Base-by-base conservation (phyloP, 2,888 invertebrate species). In the Pseudanteris insignis region DNA sequence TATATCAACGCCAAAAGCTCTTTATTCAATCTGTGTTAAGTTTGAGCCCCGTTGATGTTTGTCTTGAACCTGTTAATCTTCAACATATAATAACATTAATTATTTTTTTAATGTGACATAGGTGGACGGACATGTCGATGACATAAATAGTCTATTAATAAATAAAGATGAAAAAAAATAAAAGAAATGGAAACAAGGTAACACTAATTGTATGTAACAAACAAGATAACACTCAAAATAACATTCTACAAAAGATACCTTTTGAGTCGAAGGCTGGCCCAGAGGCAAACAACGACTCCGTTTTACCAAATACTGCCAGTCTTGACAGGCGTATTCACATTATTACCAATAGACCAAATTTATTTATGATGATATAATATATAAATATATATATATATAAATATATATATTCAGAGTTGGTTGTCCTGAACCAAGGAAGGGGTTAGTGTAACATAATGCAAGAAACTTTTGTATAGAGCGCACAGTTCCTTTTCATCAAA, bases 341-440 rank as follows among this genome's bases (percentile, higher is more conserved):
- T 77, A 78, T 77, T 79, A 79, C 75, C 78, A 74, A 79, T 79
- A 79, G 77, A 79, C 78, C 79, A 79, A 78, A 79, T 78, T 78
- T 79, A 79, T 79, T 79, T 78, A 79, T 79, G 77, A 78, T 78
- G 77, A 78, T 79, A 78, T 76, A 78, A 78, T 74, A 73, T 78
- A 55, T 55, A 54, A 21, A 50, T 34, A 59, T 46, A 60, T 32
- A 60, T 43, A 48, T 10, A 54, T 54, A 32, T 40, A 43, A 47
- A 50, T 48, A 59, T 54, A 60, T 61, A 51, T 62, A 71, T 71
- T 76, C 72, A 76, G 71, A 74, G 73, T 77, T 73, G 72, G 71
- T 72, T 75, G 70, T 78, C 74, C 73, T 73, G 70, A 75, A 71
- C 70, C 70, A 68, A 72, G 72, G 70, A 70, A 77, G 51, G 71